Conservation (phyloP, 2,113 vertebrate species). For the Tragelaphus strepsiceros region DNA sequence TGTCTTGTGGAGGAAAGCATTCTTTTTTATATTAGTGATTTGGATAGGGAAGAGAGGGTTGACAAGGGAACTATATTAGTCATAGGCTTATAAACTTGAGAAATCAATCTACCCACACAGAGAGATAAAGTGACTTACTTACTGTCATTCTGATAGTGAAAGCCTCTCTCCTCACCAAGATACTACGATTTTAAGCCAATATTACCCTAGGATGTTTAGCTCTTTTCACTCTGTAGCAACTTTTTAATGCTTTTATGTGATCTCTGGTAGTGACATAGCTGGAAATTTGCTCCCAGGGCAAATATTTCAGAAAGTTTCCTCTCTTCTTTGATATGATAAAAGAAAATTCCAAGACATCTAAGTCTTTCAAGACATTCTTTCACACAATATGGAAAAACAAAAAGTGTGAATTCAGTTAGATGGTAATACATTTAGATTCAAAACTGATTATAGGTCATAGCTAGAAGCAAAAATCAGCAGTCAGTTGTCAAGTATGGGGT, state of each 20-base stretch:
- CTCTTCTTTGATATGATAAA: not conserved
- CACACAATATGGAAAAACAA: constrained; percentile 8
- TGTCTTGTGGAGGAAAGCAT: not conserved
- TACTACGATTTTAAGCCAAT: not conserved
- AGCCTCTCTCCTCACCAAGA: not conserved
- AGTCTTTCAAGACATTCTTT: constrained; percentile 22
- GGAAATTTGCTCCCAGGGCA: not conserved
- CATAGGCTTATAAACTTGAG: not conserved
- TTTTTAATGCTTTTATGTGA: not conserved
- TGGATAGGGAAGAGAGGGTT: not conserved
- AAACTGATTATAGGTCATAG: not conserved
- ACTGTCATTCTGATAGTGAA: not conserved
- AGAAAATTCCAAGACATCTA: not conserved
- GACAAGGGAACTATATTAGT: not conserved
- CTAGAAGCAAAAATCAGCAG: not conserved
- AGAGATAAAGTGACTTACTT: constrained; percentile 3
- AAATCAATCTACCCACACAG: not conserved
- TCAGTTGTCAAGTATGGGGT: not conserved
- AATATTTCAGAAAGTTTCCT: constrained; percentile 37
- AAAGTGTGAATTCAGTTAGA: not conserved
- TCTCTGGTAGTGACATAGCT: not conserved
- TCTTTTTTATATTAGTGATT: not conserved
- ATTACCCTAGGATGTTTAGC: not conserved
- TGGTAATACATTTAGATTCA: constrained; percentile 25
- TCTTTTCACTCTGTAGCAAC: not conserved